A percentile compares a stretch with the other conserved stretches of the same genome.
phyloP scores from a whole-genome alignment of 2,797 vertebrate species.

The Peromyscus aztecus region DNA sequence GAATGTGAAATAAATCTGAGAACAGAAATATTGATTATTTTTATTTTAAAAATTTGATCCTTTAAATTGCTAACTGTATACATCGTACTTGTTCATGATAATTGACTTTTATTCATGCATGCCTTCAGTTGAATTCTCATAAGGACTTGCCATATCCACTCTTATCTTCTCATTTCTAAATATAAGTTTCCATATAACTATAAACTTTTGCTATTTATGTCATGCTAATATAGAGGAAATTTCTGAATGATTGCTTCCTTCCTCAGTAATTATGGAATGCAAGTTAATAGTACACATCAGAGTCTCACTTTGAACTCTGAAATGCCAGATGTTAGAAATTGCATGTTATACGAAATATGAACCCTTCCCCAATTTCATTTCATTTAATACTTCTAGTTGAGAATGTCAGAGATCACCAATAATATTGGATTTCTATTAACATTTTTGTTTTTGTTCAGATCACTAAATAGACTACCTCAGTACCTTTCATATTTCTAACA shows the following conservation, averaged over 20 bases:
- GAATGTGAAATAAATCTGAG: background rate
- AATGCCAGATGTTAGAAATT: background rate
- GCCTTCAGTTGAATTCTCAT: background rate
- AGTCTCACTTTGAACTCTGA: background rate
- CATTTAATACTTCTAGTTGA: background rate
- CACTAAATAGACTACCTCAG: conserved; percentile 16
- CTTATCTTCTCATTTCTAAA: background rate
- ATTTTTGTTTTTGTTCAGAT: background rate
- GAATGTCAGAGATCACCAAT: background rate
- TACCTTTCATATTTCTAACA: background rate
- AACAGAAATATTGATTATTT: background rate
- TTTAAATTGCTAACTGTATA: background rate
- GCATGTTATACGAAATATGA: background rate
- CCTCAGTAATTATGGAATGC: background rate
- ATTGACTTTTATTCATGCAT: background rate
- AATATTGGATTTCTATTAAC: background rate
- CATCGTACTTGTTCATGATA: background rate
- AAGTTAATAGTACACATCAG: background rate
- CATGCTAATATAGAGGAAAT: background rate
- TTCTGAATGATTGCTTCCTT: conserved; percentile 16
- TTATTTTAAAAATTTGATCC: background rate
- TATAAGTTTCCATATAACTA: background rate
- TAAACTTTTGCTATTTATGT: background rate
- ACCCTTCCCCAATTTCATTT: background rate
- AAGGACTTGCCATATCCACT: background rate